phyloP scores from a whole-genome alignment of 2,797 vertebrate genomes.

The Gymnoscopelus microlampas region DNA sequence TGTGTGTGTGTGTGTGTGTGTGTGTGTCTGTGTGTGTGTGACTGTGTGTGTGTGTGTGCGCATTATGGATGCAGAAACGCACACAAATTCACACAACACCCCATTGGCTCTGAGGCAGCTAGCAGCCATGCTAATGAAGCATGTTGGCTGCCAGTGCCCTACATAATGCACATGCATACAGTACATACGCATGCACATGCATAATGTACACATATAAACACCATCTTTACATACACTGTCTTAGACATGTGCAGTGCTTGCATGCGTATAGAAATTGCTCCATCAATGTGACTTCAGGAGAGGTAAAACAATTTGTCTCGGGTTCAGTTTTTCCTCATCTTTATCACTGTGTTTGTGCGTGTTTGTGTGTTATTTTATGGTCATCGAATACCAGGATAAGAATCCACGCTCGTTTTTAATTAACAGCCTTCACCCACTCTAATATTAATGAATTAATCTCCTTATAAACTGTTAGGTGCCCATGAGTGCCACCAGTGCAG shows the following conservation, averaged over 20 bases:
- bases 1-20: no score
- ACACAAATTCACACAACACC: background rate
- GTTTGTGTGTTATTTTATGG: no score
- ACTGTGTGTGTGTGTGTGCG: no score
- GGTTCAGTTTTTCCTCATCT: background rate
- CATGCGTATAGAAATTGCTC: slow-evolving; percentile 30
- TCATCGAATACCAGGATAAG: no score
- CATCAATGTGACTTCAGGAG: slow-evolving; percentile 21
- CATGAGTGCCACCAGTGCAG: no score
- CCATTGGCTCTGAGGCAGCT: slow-evolving; percentile 21
- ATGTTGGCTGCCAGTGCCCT: slow-evolving; percentile 39
- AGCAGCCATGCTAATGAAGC: slow-evolving; percentile 61
- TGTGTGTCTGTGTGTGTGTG: no score
- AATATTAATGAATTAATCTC: no score
- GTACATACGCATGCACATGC: slow-evolving; percentile 37
- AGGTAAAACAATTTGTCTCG: background rate
- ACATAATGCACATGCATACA: slow-evolving; percentile 39
- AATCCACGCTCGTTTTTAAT: no score
- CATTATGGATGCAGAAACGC: background rate
- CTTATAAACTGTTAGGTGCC: no score
- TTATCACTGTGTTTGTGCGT: no score
- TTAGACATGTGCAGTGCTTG: slow-evolving; percentile 5
- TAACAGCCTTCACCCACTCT: no score
- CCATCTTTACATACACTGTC: slow-evolving; percentile 31
- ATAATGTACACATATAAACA: slow-evolving; percentile 48